Conservation (phyloP, 2,797 vertebrate genomes). For the Danio aesculapii region DNA sequence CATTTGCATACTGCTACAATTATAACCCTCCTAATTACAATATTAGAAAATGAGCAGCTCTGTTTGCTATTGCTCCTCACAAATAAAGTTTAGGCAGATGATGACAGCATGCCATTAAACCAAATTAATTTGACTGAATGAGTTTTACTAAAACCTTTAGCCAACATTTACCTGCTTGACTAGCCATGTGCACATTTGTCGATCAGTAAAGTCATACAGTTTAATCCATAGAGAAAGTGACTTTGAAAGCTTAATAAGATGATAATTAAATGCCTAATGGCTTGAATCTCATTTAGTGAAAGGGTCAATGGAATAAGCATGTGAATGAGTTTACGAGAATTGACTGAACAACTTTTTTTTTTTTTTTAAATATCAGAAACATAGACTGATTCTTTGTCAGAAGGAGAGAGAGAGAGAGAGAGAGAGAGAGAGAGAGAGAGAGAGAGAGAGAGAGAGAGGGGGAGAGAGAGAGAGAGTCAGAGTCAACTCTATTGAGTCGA, state of each 20-base stretch:
- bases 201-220: neutral
- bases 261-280: conserved; percentile 28
- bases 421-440: too few relatives aligned
- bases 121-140: neutral
- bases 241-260: conserved; percentile 39
- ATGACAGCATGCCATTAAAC: neutral
- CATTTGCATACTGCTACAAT: neutral
- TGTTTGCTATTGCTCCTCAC: neutral
- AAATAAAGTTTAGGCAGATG: neutral
- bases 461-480: too few relatives aligned
- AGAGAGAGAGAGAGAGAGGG: too few relatives aligned
- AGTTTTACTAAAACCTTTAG: neutral
- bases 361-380: neutral
- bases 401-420: too few relatives aligned
- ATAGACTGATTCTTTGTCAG: conserved; percentile 26
- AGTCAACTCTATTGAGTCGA: conserved; percentile 37
- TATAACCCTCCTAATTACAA: neutral
- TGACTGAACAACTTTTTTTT: neutral
- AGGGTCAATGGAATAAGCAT: neutral
- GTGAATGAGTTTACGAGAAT: neutral
- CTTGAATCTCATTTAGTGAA: conserved; percentile 32
- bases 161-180: conserved; percentile 1
- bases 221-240: conserved; percentile 30
- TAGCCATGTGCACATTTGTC: neutral
- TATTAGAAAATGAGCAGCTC: neutral